These are phyloP conservation scores for Leptopilina boulardi DNA, from an alignment of 1,140 invertebrate species.

Conservation along the genomic window DNA sequence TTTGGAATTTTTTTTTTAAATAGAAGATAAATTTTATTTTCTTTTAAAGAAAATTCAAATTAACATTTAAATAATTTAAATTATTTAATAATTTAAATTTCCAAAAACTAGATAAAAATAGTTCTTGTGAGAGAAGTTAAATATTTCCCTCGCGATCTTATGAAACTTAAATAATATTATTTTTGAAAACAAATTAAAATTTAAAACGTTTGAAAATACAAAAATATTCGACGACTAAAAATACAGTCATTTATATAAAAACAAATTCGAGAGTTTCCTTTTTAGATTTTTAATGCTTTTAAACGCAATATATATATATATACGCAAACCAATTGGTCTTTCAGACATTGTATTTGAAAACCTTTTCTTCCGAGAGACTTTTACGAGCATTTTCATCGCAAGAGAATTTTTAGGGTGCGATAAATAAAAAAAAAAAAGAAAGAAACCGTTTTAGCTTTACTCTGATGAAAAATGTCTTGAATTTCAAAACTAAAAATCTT, in stretches of 20 bases:
- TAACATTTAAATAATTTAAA: no score
- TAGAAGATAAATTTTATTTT: background rate
- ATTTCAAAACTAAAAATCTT: background rate
- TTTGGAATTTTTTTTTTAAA: background rate
- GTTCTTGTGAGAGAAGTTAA: no score
- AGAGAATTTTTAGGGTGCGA: constrained; percentile 8
- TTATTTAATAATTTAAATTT: no score
- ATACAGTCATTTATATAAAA: background rate
- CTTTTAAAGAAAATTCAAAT: background rate
- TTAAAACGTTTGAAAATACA: background rate
- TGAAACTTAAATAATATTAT: constrained; percentile 6
- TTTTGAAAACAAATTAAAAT: constrained; percentile 15
- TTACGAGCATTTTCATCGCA: constrained; percentile 5
- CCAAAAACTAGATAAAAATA: no score
- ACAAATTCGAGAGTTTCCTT: background rate
- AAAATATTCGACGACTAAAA: background rate
- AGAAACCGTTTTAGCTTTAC: background rate
- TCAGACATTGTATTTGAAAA: background rate
- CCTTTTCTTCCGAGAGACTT: constrained; percentile 1
- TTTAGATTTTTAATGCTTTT: constrained; percentile 1
- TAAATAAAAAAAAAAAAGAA: constrained; percentile 3
- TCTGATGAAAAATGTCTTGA: background rate
- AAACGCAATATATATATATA: no score
- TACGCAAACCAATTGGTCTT: background rate
- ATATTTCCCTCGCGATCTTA: background rate